Evolutionary conservation across 2,113 vertebrate genomes (phyloP).

Genomic region (Tupaia tana): DNA sequence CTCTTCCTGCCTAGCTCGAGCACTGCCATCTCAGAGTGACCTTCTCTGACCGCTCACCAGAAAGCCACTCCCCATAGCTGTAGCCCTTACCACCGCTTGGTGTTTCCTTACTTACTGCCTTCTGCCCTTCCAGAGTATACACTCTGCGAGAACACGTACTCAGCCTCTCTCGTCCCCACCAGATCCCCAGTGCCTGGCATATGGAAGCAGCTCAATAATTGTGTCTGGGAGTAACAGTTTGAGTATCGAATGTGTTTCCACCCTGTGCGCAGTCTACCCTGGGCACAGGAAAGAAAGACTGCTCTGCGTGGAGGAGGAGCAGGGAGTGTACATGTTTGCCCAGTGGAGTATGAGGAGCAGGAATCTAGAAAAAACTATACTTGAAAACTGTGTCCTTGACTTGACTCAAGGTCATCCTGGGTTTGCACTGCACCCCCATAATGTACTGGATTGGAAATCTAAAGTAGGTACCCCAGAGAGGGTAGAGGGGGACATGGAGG

Average conservation of each 20-base stretch:
- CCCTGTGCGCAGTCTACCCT: neutral
- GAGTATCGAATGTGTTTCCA: neutral
- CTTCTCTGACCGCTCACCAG: neutral
- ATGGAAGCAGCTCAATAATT: neutral
- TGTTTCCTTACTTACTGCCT: neutral
- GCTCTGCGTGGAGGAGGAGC: neutral
- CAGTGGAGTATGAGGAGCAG: neutral
- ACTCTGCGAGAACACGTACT: neutral
- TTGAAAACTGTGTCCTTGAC: neutral
- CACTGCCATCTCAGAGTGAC: neutral
- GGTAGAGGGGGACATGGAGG: neutral
- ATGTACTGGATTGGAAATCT: neutral
- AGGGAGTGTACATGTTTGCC: neutral
- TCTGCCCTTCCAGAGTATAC: neutral
- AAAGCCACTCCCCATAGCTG: neutral
- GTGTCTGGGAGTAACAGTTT: neutral
- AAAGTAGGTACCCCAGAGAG: neutral
- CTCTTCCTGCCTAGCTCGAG: neutral
- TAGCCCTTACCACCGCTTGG: neutral
- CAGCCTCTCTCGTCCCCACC: neutral
- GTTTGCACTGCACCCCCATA: neutral
- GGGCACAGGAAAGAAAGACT: neutral
- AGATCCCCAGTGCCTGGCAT: neutral
- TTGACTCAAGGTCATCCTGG: constrained; percentile 35
- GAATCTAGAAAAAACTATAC: neutral